phyloP scores from a whole-genome alignment of 1,140 invertebrate species.

The Holcopasites calliopsidis region DNA sequence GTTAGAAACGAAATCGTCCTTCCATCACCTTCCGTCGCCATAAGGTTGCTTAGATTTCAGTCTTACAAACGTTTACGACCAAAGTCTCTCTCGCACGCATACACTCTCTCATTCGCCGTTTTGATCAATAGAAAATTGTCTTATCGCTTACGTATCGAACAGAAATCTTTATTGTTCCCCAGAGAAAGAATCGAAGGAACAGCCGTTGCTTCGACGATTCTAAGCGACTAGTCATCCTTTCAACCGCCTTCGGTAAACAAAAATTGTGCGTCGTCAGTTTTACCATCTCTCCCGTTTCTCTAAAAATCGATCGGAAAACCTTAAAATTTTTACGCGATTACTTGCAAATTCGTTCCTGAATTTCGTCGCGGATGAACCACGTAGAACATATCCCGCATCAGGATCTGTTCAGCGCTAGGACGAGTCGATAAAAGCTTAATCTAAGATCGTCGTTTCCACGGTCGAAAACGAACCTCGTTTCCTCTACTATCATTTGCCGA shows the following conservation, averaged over 20 bases:
- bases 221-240: slow-evolving; percentile 17
- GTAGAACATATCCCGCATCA: neutral
- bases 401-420: neutral
- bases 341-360: too few relatives aligned
- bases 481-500: neutral
- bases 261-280: slow-evolving; percentile 43
- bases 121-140: slow-evolving; percentile 32
- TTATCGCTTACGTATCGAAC: slow-evolving; percentile 32
- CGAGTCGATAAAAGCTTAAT: neutral
- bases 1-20: slow-evolving; percentile 8
- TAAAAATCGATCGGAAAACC: neutral
- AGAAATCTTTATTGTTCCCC: slow-evolving; percentile 51
- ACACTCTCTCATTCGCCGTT: neutral
- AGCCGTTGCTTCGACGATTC: slow-evolving; percentile 25
- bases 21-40: neutral
- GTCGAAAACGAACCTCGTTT: neutral
- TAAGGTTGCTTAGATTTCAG: slow-evolving; percentile 17
- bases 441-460: neutral
- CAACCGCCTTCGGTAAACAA: slow-evolving; percentile 5
- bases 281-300: neutral
- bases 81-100: neutral
- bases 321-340: neutral
- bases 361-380: neutral
- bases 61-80: slow-evolving; percentile 36
- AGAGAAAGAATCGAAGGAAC: slow-evolving; percentile 43